Base-by-base conservation (phyloP, 2,113 vertebrate genomes). In the Madoqua kirkii region DNA sequence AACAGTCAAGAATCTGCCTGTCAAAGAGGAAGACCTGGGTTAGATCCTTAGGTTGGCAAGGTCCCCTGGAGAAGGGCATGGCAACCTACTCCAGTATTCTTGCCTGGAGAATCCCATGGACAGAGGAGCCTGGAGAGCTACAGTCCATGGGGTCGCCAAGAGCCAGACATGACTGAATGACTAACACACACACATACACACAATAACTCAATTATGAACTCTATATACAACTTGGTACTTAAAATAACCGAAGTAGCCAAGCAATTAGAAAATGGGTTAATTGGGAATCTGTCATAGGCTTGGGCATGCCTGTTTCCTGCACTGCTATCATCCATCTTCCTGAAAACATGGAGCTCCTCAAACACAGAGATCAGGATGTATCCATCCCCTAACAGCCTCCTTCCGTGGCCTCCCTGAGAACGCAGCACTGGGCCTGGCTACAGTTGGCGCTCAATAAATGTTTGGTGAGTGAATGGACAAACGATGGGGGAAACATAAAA, bases 361-460 rank as follows among this genome's bases (percentile, higher is more conserved):
- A 64, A 71, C 54, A 16, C 71, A 91, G 78, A 94, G n/a, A 71
- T 16, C 6, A 15, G 3, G 57, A 9, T 23, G 48, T 59, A 19
- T 4, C 79, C 60, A 62, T 25, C 48, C 74, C 1, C 19, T 19
- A 52, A 57, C 14, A 15, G 10, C 33, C 74, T 85, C 45, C 40
- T 57, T 89, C 23, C 52, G 16, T 88, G 36, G 67, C 43, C 74
- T 14, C 29, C 17, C n/a, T 19, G 59, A 82, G 60, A 62, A 94
- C 86, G 78, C 67, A 64, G 40, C 71, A 31, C 16, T 25, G 87
- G 84, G 40, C 78, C 82, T 89, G 89, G 55, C 14, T 87, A 43
- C 50, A 93, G 84, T 74, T 93, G 93, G 93, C 95, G 86, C 86
- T 97, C 96, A 93, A 91, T 97, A 97, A 97, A 96, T 93, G 95